phyloP scores from a whole-genome alignment of 2,113 vertebrate genomes.

The Telmatochromis brachygnathus region DNA sequence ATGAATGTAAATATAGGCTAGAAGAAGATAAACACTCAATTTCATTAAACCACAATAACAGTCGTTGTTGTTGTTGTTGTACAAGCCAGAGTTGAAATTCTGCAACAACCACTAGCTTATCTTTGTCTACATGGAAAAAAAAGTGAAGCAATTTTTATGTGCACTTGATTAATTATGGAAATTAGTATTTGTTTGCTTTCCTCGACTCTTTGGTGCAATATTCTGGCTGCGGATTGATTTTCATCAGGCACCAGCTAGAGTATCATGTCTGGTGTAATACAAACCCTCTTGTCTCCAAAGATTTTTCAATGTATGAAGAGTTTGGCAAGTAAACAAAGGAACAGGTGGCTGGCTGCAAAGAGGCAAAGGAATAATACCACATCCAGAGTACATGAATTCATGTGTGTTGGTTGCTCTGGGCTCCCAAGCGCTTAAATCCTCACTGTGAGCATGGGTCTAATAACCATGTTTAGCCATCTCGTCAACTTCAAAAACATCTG shows the following conservation, averaged over 20 bases:
- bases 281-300: slow-evolving; percentile 38
- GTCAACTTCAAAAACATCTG: background rate
- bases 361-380: slow-evolving; percentile 42
- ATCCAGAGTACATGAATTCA: slow-evolving; percentile 16
- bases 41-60: background rate
- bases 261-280: slow-evolving; percentile 38
- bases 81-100: background rate
- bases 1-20: background rate
- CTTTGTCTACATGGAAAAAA: background rate
- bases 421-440: background rate
- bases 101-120: slow-evolving; percentile 12
- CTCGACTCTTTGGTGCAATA: slow-evolving; percentile 27
- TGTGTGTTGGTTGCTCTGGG: slow-evolving; percentile 41
- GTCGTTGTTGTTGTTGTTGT: background rate
- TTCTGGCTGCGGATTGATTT: slow-evolving; percentile 46
- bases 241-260: slow-evolving; percentile 31
- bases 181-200: slow-evolving; percentile 53
- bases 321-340: slow-evolving; percentile 62
- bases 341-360: slow-evolving; percentile 55
- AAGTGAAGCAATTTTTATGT: slow-evolving; percentile 18
- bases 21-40: background rate
- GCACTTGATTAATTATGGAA: slow-evolving; percentile 54
- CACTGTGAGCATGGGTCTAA: slow-evolving; percentile 7
- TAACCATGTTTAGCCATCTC: slow-evolving; percentile 18
- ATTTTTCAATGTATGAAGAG: slow-evolving; percentile 57